Conservation (phyloP, 64 coral and sea anemone species). For the Montipora capricornis region DNA sequence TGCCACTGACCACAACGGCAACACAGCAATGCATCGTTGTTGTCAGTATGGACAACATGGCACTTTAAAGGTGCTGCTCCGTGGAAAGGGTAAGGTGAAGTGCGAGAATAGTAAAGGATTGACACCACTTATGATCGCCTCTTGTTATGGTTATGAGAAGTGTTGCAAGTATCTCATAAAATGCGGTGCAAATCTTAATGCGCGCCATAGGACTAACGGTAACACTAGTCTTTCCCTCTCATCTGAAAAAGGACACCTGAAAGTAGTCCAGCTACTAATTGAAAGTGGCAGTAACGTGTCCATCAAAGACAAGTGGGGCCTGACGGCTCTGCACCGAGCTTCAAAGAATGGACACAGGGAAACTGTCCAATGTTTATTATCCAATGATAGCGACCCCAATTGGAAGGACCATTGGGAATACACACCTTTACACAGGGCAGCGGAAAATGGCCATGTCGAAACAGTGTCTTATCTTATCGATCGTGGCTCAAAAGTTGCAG, state of each 20-base stretch:
- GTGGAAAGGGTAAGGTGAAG: constrained; percentile 44
- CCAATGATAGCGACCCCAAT: constrained; percentile 42
- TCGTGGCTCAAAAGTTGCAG: constrained; percentile 59
- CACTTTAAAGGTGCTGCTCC: constrained; percentile 42
- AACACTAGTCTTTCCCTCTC: constrained; percentile 81
- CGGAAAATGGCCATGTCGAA: constrained; percentile 66
- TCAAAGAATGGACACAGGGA: constrained; percentile 84
- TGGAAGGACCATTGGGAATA: constrained; percentile 77
- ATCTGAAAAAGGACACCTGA: constrained; percentile 70
- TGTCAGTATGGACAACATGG: constrained; percentile 54
- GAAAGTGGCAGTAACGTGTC: constrained; percentile 62
- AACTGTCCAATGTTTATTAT: constrained; percentile 43
- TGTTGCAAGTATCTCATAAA: constrained; percentile 57
- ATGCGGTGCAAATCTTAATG: constrained; percentile 40
- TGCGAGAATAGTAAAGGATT: constrained; percentile 53
- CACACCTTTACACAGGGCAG: constrained; percentile 82
- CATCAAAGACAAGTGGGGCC: constrained; percentile 65
- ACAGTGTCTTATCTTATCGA: constrained; percentile 64
- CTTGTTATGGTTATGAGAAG: constrained; percentile 55
- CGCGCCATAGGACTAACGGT: constrained; percentile 15
- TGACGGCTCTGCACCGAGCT: constrained; percentile 78
- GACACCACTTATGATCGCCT: constrained; percentile 73
- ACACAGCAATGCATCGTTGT: constrained; percentile 73
- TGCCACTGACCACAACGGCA: constrained; percentile 64
- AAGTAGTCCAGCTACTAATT: constrained; percentile 41